A percentile compares a stretch with the other conserved stretches of the same genome.
phyloP scores from a whole-genome alignment of 2,888 invertebrate genomes.

The Stenolophus ochropezus region DNA sequence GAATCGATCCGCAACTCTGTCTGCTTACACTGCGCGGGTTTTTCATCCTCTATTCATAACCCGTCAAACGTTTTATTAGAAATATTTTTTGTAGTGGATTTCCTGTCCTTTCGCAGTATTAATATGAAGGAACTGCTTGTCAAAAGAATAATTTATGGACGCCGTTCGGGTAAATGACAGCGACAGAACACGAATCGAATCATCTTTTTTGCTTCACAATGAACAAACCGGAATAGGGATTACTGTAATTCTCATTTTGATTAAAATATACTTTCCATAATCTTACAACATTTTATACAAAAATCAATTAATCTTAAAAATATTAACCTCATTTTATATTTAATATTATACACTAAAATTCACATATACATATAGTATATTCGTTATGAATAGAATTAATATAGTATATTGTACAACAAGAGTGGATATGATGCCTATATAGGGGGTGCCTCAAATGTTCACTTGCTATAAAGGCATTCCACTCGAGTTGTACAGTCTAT shows the following conservation, averaged over 20 bases:
- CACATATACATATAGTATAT: no score
- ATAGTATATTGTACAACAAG: no score
- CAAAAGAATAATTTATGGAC: conserved; percentile 36
- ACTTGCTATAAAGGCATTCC: no score
- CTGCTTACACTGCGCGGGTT: conserved; percentile 1
- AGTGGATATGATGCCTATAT: no score
- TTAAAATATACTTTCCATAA: no score
- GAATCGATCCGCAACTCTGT: conserved; percentile 30
- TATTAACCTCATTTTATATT: no score
- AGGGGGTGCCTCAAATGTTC: no score
- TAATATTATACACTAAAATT: no score
- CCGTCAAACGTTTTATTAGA: conserved; percentile 44
- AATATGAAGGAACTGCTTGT: conserved; percentile 42
- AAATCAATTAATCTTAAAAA: no score
- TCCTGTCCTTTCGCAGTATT: conserved; percentile 19
- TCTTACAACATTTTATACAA: no score
- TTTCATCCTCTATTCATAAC: conserved; percentile 39
- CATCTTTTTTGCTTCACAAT: neutral
- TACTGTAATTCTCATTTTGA: neutral
- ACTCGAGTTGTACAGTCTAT: no score
- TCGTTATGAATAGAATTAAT: no score
- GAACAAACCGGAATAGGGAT: neutral
- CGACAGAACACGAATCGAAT: neutral
- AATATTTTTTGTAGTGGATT: conserved; percentile 40
- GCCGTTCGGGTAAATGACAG: neutral